A percentile compares a stretch with the other conserved stretches of the same genome.
These are phyloP conservation scores for Pseudochirops cupreus DNA, from an alignment of 2,797 vertebrate genomes.

Conservation along the genomic window DNA sequence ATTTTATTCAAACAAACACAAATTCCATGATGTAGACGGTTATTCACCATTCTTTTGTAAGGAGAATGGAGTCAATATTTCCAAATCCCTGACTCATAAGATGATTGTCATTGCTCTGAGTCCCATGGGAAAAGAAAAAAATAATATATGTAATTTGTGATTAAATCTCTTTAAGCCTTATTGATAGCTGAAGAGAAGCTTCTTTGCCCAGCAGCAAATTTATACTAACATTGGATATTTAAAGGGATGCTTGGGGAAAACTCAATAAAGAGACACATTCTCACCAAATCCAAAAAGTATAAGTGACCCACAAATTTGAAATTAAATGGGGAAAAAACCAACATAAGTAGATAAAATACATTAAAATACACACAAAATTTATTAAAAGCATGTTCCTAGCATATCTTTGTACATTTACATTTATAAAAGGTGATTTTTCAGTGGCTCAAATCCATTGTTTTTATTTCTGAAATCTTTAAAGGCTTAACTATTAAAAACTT, in stretches of 20 bases:
- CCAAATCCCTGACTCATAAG: background rate
- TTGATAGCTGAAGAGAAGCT: constrained; percentile 50
- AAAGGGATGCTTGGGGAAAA: background rate
- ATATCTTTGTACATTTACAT: background rate
- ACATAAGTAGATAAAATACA: background rate
- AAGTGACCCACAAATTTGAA: background rate
- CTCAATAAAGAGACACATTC: too few species aligned
- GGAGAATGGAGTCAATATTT: background rate
- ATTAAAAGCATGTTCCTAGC: too few species aligned
- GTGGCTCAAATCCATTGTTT: background rate
- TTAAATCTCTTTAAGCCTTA: constrained; percentile 51
- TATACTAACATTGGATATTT: constrained; percentile 60
- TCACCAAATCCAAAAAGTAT: too few species aligned
- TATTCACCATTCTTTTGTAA: background rate
- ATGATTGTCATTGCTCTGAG: background rate
- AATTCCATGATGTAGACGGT: background rate
- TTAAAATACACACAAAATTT: background rate
- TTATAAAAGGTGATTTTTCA: background rate
- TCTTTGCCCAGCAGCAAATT: constrained; percentile 69
- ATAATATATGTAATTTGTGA: rapidly evolving
- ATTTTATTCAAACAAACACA: constrained; percentile 4
- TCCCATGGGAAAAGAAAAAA: constrained; percentile 35
- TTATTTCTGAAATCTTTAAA: background rate
- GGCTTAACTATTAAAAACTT: background rate
- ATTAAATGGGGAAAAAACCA: constrained; percentile 19